phyloP scores from a whole-genome alignment of 2,797 vertebrate species.

The Sylvia borin region DNA sequence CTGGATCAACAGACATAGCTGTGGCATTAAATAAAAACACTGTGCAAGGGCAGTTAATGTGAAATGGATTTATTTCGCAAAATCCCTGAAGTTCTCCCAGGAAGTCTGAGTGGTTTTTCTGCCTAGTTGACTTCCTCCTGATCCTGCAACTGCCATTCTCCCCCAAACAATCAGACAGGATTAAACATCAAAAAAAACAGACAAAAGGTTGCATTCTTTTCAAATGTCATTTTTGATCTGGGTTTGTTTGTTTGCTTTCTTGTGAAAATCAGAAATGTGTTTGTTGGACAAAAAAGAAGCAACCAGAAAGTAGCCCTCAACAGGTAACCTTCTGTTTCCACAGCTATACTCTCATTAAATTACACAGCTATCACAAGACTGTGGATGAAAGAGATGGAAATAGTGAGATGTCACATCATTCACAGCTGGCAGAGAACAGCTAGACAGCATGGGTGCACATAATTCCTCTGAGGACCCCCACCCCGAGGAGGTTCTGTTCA shows the following conservation, averaged over 20 bases:
- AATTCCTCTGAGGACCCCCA: fast-evolving
- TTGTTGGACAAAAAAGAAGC: not conserved
- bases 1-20: not conserved
- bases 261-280: not conserved
- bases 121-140: not conserved
- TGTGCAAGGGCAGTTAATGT: not conserved
- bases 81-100: not conserved
- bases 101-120: not conserved
- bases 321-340: not conserved
- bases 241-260: not conserved
- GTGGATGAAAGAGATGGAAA: not conserved
- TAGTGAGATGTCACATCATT: not conserved
- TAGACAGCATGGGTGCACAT: not conserved
- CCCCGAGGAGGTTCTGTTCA: not conserved
- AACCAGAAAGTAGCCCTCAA: not conserved
- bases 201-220: not conserved
- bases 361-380: not conserved
- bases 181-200: not conserved
- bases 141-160: not conserved
- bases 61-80: not conserved
- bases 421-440: not conserved
- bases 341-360: not conserved
- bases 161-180: not conserved
- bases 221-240: not conserved
- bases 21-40: not conserved